These are phyloP conservation scores for Trachelus tabidus DNA, from an alignment of 2,888 invertebrate genomes.

Conservation along the genomic window DNA sequence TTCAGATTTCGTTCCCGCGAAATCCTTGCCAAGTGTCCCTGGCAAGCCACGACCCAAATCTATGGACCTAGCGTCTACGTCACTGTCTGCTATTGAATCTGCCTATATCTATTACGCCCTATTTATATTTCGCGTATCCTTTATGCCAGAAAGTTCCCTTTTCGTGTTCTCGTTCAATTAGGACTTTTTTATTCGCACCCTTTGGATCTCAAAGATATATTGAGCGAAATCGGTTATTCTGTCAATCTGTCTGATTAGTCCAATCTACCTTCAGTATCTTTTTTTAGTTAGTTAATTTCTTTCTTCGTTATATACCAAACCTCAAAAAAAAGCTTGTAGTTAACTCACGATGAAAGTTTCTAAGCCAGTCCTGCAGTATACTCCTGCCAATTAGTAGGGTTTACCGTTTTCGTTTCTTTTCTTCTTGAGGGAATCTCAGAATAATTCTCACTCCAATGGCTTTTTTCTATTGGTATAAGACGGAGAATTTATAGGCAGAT, in stretches of 20 bases:
- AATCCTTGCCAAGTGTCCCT: slow-evolving; percentile 17
- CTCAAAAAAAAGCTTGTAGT: neutral
- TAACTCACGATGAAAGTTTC: neutral
- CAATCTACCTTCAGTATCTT: neutral
- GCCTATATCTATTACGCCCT: neutral
- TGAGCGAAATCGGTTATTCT: neutral
- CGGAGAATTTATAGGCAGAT: neutral
- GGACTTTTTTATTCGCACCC: neutral
- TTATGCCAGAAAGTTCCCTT: neutral
- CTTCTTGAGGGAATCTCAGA: neutral
- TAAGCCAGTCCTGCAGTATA: neutral
- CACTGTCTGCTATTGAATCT: neutral
- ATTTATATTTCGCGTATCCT: neutral
- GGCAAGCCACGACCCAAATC: slow-evolving; percentile 17
- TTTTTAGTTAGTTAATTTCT: neutral
- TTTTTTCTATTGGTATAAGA: neutral
- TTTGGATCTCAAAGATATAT: neutral
- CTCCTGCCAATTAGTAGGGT: neutral
- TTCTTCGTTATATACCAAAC: neutral
- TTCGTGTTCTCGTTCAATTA: neutral
- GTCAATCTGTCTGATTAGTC: neutral
- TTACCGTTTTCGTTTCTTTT: neutral
- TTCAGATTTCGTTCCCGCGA: slow-evolving; percentile 3
- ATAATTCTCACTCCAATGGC: neutral
- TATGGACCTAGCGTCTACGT: slow-evolving; percentile 10